Evolutionary conservation across 2,888 invertebrate species (phyloP).

Genomic region (Heliconius sara): DNA sequence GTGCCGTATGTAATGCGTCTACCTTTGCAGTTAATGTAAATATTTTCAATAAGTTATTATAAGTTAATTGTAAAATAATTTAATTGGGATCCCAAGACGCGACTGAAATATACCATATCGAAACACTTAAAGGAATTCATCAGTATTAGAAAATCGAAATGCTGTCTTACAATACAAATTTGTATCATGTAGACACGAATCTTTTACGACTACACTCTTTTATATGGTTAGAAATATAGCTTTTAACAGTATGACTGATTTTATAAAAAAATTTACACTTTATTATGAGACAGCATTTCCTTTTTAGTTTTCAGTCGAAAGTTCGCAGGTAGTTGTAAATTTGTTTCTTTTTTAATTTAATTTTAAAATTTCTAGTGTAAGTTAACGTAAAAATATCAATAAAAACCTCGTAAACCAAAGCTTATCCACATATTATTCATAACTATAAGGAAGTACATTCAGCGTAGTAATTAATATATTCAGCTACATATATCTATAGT

Average conservation of each 20-base stretch:
- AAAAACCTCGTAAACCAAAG: constrained; percentile 46
- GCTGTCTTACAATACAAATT: constrained; percentile 50
- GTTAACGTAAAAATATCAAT: constrained; percentile 34
- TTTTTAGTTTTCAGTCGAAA: constrained; percentile 35
- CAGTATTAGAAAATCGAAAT: constrained; percentile 48
- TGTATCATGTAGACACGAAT: constrained; percentile 38
- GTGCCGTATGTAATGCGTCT: constrained; percentile 42
- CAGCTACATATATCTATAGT: constrained; percentile 39
- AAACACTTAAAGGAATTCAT: constrained; percentile 37
- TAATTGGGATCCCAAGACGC: constrained; percentile 66
- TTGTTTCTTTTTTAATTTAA: constrained; percentile 26
- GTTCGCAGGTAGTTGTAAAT: constrained; percentile 39
- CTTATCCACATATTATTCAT: constrained; percentile 39
- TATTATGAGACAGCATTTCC: constrained; percentile 51
- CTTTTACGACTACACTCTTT: constrained; percentile 44
- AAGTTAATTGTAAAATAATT: constrained; percentile 66
- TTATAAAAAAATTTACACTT: constrained; percentile 48
- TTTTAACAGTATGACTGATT: constrained; percentile 45
- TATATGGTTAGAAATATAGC: constrained; percentile 39
- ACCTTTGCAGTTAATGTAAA: constrained; percentile 68
- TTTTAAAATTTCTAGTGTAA: constrained; percentile 34
- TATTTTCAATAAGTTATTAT: constrained; percentile 77
- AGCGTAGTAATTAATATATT: constrained; percentile 39
- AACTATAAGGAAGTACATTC: constrained; percentile 32
- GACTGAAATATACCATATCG: constrained; percentile 64